Evolutionary conservation across 1,140 invertebrate genomes (phyloP), one percentile per base, ranked within the genome.

Genomic region (Platyura marginata): DNA sequence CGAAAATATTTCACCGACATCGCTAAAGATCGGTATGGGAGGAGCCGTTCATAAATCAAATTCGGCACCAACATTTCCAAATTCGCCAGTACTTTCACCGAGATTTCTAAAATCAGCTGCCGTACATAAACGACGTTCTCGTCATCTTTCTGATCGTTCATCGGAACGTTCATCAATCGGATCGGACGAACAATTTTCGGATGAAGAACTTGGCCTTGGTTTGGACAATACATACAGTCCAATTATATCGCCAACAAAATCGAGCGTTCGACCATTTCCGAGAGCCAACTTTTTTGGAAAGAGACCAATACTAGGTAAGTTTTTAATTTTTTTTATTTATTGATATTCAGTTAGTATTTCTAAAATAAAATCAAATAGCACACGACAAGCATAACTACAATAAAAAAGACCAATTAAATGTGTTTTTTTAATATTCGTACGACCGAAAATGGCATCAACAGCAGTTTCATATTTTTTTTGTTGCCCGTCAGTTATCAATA

Each of bases 101-200:
- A 48, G 59, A 13, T 60, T 61, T 15, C 43, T 51, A 46, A 61
- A 61, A 29, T 56, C 57, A 41, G 51, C 56, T 19, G 47, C 45
- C 5, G 51, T 56, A 16, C 54, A 56, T 10, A 61, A 61, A 42
- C 49, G 59, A n/a, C 49, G 59, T 2, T 59, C 56, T 2, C 51
- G 59, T 1, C 58, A 61, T 39, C 36, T 61, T 11, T 61, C 58
- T 42, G 59, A 61, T 51, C 56, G 58, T 22, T 57, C 54, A 13
- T 45, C 44, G 2, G 59, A 61, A 47, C 55, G 56, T 25, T 56
- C 54, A 13, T 60, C 57, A 0, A 16, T 61, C 10, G 56, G 58
- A 13, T 61, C 58, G 15, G 58, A 61, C 38, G 58, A 61, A 40
- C 58, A 60, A 42, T 39, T 59, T 2, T 61, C 59, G 5, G 59